Conservation (phyloP, 2,888 invertebrate genomes). For the Entomobrya multifasciata region DNA sequence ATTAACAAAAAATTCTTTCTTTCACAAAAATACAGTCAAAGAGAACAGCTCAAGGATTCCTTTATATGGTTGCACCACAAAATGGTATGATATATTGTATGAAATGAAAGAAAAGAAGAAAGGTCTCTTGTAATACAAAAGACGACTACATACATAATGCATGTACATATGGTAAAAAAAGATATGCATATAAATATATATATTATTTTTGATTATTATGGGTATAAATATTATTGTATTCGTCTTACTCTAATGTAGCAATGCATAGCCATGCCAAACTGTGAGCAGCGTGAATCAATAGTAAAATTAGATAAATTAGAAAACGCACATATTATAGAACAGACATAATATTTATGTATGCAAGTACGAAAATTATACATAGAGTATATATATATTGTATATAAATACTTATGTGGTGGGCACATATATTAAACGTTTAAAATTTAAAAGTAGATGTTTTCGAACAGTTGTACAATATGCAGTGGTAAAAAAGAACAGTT, state of each 20-base stretch:
- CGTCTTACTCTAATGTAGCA: conserved; percentile 81
- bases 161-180: background rate
- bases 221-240: background rate
- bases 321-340: conserved; percentile 60
- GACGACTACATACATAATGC: too few species aligned
- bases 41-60: conserved; percentile 39
- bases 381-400: background rate
- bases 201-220: background rate
- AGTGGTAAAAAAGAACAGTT: background rate
- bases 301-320: conserved; percentile 64
- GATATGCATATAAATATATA: background rate
- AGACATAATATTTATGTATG: too few species aligned
- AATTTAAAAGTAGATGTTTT: background rate
- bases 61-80: background rate
- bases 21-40: background rate
- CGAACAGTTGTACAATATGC: background rate
- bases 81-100: background rate
- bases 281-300: conserved; percentile 80
- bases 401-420: background rate
- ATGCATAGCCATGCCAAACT: conserved; percentile 82
- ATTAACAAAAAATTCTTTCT: background rate
- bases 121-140: background rate
- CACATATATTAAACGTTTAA: conserved; percentile 17
- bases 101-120: conserved; percentile 2
- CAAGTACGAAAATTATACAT: conserved; percentile 14